These are phyloP conservation scores for Magallana ariakensis DNA, from an alignment of 1,140 invertebrate species.

Conservation along the genomic window DNA sequence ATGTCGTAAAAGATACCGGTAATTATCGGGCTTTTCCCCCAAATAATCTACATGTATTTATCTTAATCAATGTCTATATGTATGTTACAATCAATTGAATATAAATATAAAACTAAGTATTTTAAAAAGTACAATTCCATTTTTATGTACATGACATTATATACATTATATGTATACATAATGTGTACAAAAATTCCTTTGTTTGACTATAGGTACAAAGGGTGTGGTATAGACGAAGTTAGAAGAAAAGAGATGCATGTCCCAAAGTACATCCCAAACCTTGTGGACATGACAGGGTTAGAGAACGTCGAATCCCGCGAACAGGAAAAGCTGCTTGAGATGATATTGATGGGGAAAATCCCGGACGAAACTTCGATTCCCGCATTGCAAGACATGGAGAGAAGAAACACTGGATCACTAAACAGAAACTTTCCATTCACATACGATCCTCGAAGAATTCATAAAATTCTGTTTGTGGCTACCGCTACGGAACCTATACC, in stretches of 20 bases:
- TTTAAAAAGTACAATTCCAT: too few species aligned
- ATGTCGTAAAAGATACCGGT: too few species aligned
- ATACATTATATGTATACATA: too few species aligned
- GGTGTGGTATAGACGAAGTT: slow-evolving; percentile 50
- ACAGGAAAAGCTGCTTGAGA: slow-evolving; percentile 47
- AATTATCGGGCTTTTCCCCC: too few species aligned
- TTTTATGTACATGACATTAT: too few species aligned
- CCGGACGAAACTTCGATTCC: slow-evolving; percentile 54
- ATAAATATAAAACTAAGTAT: too few species aligned
- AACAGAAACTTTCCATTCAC: slow-evolving; percentile 46
- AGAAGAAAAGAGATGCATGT: slow-evolving; percentile 43
- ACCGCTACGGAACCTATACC: slow-evolving; percentile 54
- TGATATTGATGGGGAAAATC: slow-evolving; percentile 54
- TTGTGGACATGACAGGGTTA: slow-evolving; percentile 56
- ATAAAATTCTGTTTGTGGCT: slow-evolving; percentile 54
- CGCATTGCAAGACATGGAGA: slow-evolving; percentile 49
- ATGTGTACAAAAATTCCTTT: too few species aligned
- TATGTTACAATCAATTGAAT: too few species aligned
- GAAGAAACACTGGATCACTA: slow-evolving; percentile 12
- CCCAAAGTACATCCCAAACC: slow-evolving; percentile 50
- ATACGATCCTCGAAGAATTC: slow-evolving; percentile 42
- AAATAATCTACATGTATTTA: too few species aligned
- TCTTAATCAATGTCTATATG: too few species aligned
- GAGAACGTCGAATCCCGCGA: slow-evolving; percentile 29
- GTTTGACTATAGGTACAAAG: slow-evolving; percentile 40